These are phyloP conservation scores for Xenus cinereus DNA, from an alignment of 2,113 vertebrate genomes.

Conservation along the genomic window DNA sequence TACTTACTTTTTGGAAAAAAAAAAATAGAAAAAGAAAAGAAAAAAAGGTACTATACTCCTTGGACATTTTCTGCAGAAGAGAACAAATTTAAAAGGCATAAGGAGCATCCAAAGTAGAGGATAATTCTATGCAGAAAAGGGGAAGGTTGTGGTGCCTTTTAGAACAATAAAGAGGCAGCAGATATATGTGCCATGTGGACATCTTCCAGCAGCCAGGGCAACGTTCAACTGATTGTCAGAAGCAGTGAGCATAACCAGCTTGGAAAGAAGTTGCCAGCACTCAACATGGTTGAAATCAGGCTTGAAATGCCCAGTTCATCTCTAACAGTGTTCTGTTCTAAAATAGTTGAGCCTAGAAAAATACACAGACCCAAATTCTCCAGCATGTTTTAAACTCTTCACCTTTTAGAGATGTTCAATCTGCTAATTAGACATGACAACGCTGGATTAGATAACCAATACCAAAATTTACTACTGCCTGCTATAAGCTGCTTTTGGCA, in stretches of 20 bases:
- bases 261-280: neutral
- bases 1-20: neutral
- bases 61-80: neutral
- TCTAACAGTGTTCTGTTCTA: neutral
- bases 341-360: neutral
- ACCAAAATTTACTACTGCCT: slow-evolving; percentile 56
- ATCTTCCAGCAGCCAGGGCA: neutral
- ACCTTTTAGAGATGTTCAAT: slow-evolving; percentile 24
- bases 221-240: neutral
- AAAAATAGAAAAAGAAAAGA: too few species aligned
- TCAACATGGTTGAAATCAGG: neutral
- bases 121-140: neutral
- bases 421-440: slow-evolving; percentile 53
- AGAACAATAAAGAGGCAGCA: neutral
- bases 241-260: neutral
- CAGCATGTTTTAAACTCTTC: slow-evolving; percentile 39
- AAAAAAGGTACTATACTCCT: neutral
- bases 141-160: neutral
- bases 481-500: slow-evolving; percentile 51
- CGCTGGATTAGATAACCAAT: slow-evolving; percentile 42
- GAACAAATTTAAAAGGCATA: neutral
- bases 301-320: neutral
- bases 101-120: neutral
- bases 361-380: neutral
- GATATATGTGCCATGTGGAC: neutral